A percentile compares a stretch with the other conserved stretches of the same genome.
Conservation (phyloP, 2,797 vertebrate genomes). For the Sebastes vulpes region DNA sequence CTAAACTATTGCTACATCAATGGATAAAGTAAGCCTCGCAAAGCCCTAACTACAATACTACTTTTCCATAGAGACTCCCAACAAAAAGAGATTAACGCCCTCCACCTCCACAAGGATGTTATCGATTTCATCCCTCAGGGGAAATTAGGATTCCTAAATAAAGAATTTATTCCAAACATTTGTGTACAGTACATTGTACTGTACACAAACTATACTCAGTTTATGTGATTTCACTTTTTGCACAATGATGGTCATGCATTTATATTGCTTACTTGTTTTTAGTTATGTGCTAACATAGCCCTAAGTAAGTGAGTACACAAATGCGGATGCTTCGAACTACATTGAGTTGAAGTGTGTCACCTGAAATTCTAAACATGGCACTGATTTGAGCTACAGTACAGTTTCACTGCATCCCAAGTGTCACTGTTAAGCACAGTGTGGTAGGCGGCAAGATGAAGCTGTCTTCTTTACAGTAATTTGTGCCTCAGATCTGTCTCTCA, state of each 20-base stretch:
- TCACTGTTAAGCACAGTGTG: neutral
- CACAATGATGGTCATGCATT: neutral
- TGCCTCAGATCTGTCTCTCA: conserved; percentile 1
- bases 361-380: neutral
- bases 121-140: neutral
- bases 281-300: neutral
- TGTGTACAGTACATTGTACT: neutral
- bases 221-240: neutral
- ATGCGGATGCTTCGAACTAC: neutral
- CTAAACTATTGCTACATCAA: neutral
- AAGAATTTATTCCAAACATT: neutral
- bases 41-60: neutral
- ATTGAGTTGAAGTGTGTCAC: neutral
- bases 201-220: neutral
- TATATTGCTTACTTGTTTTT: neutral
- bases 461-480: conserved; percentile 15
- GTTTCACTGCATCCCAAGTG: neutral
- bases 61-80: neutral
- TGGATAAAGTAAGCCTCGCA: neutral
- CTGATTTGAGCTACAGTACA: neutral
- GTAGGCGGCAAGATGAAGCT: neutral
- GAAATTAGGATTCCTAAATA: neutral
- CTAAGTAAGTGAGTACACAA: no score
- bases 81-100: neutral
- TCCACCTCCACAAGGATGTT: neutral